Evolutionary conservation across 1,140 invertebrate species (phyloP).

Genomic region (Sarcophaga bullata): DNA sequence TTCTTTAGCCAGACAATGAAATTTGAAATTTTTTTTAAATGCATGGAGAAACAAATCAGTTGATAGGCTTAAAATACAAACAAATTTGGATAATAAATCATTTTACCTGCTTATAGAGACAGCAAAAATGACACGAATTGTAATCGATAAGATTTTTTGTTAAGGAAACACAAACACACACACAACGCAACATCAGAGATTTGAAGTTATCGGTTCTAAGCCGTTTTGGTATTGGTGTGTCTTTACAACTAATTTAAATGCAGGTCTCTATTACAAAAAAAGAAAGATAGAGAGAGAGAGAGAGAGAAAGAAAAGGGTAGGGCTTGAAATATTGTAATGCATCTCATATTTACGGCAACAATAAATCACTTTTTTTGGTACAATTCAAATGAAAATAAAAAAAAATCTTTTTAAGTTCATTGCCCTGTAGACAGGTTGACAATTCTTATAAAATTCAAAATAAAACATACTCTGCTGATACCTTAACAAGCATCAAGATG

Average conservation of each 20-base stretch:
- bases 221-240: not conserved
- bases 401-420: constrained; percentile 24
- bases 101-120: not conserved
- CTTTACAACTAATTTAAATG: not conserved
- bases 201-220: not conserved
- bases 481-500: constrained; percentile 32
- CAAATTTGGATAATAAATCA: constrained; percentile 41
- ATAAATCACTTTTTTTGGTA: constrained; percentile 26
- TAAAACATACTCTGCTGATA: not conserved
- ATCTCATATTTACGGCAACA: constrained; percentile 23
- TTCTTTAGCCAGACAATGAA: not conserved
- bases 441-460: not conserved
- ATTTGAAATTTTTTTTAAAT: not conserved
- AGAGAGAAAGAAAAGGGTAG: not conserved
- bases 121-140: constrained; percentile 32
- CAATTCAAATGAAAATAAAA: not conserved
- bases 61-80: constrained; percentile 28
- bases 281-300: not conserved
- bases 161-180: constrained; percentile 14
- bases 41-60: not conserved
- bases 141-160: constrained; percentile 37
- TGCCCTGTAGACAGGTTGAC: constrained; percentile 32
- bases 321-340: constrained; percentile 25
- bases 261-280: constrained; percentile 18
- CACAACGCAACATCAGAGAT: not conserved